phyloP scores from a whole-genome alignment of 2,113 vertebrate species.

The Bos javanicus region DNA sequence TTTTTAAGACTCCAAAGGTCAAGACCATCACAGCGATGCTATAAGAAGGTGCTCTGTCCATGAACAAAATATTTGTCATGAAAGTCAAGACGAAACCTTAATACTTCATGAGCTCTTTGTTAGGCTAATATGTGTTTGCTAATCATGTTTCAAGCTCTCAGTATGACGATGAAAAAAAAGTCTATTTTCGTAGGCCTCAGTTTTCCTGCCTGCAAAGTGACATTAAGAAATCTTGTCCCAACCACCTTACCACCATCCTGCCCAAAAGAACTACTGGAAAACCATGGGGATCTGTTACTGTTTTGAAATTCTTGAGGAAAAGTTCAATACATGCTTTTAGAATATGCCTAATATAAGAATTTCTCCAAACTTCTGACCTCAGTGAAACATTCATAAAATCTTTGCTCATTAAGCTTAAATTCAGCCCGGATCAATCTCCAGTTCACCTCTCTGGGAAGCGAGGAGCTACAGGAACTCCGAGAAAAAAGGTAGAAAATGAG shows the following conservation, averaged over 20 bases:
- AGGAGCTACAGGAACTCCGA: not conserved
- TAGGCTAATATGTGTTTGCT: not conserved
- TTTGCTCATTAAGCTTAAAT: not conserved
- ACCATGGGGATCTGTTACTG: not conserved
- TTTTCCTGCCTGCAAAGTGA: not conserved
- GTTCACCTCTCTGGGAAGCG: not conserved
- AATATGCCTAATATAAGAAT: not conserved
- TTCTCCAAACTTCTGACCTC: not conserved
- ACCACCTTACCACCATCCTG: not conserved
- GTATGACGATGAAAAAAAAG: not conserved
- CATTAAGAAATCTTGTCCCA: not conserved
- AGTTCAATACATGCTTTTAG: not conserved
- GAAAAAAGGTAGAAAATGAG: not conserved
- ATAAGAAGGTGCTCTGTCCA: not conserved
- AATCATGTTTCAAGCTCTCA: not conserved
- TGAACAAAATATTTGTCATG: not conserved
- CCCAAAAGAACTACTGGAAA: not conserved
- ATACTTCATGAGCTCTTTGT: not conserved
- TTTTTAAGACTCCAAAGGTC: not conserved
- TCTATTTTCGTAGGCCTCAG: not conserved
- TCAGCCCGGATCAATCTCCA: not conserved
- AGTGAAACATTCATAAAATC: not conserved
- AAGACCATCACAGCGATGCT: not conserved
- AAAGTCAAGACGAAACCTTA: not conserved
- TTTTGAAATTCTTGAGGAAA: not conserved